Percentiles rank a stretch among this genome's conserved stretches.
Evolutionary conservation across 2,888 invertebrate species (phyloP).

Genomic region (Drosophila falleni): DNA sequence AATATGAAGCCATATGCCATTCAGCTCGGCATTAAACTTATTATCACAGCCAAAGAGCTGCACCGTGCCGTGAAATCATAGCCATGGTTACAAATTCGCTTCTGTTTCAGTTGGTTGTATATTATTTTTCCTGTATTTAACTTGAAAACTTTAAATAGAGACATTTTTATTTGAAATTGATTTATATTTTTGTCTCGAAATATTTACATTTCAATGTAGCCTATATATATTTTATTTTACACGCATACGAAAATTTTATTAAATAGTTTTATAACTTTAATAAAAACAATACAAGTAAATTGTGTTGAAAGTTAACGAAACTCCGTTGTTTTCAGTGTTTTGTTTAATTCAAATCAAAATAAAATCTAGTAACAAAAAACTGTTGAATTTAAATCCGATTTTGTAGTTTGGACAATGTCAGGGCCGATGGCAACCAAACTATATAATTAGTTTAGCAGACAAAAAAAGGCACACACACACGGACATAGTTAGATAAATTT

Average conservation of each 20-base stretch:
- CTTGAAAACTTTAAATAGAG: neutral
- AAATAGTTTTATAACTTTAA: neutral
- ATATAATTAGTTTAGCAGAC: conserved; percentile 45
- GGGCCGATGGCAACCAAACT: conserved; percentile 42
- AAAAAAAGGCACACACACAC: conserved; percentile 8
- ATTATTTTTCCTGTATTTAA: neutral
- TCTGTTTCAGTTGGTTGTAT: neutral
- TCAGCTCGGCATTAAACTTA: conserved; percentile 7
- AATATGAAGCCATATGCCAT: conserved; percentile 28
- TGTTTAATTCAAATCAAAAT: conserved; percentile 15
- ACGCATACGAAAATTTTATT: neutral
- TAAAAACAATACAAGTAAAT: neutral
- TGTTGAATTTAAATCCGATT: conserved; percentile 49
- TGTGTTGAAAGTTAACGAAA: neutral
- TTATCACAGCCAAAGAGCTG: conserved; percentile 6
- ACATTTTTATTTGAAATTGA: neutral
- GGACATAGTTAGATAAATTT: conserved; percentile 17
- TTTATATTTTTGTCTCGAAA: no score
- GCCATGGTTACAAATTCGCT: neutral
- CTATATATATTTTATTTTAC: neutral
- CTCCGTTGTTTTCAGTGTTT: neutral
- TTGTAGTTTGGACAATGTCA: conserved; percentile 15
- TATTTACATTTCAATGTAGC: neutral
- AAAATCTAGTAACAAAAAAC: conserved; percentile 23
- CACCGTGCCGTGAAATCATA: neutral